A percentile compares a stretch with the other conserved stretches of the same genome.
phyloP scores from a whole-genome alignment of 2,888 invertebrate species.

The Syritta pipiens region DNA sequence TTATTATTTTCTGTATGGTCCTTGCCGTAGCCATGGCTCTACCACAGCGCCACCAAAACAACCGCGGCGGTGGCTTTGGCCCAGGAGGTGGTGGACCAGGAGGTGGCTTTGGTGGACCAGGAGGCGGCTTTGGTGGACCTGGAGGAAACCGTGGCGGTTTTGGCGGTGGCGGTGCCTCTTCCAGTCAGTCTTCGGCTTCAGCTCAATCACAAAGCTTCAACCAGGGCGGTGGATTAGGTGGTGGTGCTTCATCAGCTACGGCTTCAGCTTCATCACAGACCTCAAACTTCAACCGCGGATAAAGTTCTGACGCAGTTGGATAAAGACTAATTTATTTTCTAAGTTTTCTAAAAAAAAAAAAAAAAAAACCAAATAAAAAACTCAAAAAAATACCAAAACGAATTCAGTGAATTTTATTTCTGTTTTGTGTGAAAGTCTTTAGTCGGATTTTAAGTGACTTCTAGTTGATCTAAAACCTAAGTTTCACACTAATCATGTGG shows the following conservation, averaged over 20 bases:
- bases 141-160: neutral
- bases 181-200: slow-evolving; percentile 35
- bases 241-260: slow-evolving; percentile 26
- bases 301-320: neutral
- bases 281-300: slow-evolving; percentile 15
- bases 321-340: neutral
- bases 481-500: too few species aligned
- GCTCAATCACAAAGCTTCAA: slow-evolving; percentile 20
- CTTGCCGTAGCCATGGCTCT: slow-evolving; percentile 19
- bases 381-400: neutral
- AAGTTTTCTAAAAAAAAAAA: neutral
- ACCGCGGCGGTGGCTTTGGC: slow-evolving; percentile 1
- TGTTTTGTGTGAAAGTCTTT: too few species aligned
- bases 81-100: slow-evolving; percentile 1
- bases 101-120: slow-evolving; percentile 1
- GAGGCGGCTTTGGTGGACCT: slow-evolving; percentile 2
- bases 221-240: slow-evolving; percentile 28
- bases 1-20: slow-evolving; percentile 36
- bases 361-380: neutral
- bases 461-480: too few species aligned
- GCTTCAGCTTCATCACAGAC: slow-evolving; percentile 32
- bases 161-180: slow-evolving; percentile 8
- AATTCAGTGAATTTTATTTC: too few species aligned
- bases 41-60: slow-evolving; percentile 12
- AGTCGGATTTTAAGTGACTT: too few species aligned